phyloP scores from a whole-genome alignment of 2,888 invertebrate species.

The Harpagoxenus sublaevis region DNA sequence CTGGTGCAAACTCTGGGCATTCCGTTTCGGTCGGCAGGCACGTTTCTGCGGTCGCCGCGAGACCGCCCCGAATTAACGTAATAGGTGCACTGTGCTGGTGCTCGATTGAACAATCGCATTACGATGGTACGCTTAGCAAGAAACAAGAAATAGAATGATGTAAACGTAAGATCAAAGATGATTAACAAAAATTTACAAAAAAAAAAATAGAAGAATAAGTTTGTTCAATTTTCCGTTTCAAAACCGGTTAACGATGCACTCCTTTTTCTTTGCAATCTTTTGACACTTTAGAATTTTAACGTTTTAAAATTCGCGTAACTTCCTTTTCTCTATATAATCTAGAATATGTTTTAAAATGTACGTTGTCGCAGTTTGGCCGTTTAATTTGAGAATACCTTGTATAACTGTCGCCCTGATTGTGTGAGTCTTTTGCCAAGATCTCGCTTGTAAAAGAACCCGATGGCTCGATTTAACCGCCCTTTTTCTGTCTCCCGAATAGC shows the following conservation, averaged over 20 bases:
- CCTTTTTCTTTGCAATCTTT: background rate
- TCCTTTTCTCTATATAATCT: background rate
- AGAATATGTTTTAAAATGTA: background rate
- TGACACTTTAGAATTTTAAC: background rate
- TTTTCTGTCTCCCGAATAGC: conserved; percentile 15
- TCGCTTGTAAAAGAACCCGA: background rate
- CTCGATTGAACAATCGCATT: background rate
- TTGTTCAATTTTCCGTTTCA: background rate
- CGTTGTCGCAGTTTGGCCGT: background rate
- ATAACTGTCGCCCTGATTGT: background rate
- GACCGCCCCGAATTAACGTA: conserved; percentile 55
- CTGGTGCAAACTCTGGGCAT: conserved; percentile 46
- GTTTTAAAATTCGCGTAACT: background rate
- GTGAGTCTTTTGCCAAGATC: background rate
- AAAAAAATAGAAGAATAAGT: background rate
- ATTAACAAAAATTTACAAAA: background rate
- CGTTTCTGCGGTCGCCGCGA: conserved; percentile 62
- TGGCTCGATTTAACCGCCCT: conserved; percentile 42
- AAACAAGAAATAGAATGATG: background rate
- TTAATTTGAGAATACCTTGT: conserved; percentile 1
- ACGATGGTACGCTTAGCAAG: background rate
- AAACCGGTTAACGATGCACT: background rate
- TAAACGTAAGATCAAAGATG: background rate
- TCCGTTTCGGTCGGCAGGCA: conserved; percentile 57
- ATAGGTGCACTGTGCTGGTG: conserved; percentile 42